Base-by-base conservation (phyloP, 2,888 invertebrate genomes). In the Hipparchia semele region DNA sequence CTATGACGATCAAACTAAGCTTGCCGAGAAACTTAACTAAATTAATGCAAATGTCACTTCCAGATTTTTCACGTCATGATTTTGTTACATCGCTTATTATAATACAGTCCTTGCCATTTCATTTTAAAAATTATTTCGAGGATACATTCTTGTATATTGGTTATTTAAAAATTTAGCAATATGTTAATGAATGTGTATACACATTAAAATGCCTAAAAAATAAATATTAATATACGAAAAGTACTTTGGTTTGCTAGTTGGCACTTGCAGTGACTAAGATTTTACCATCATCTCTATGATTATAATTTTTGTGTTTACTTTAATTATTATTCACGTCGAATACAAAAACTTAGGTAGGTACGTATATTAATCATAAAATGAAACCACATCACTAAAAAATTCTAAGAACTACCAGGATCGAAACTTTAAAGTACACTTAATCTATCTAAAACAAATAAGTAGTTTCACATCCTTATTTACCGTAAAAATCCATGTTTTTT, bases 401-500 rank as follows among this genome's bases (percentile, higher is more conserved):
- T 53, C 69, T 61, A 61, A 51, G 51, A 69, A 39, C 53, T n/a
- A 53, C 69, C n/a, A 58, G 49, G 9, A 69, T 61, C 61, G 60
- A 23, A 60, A 69, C 61, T 53, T 13, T 51, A 68, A 60, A 51
- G 39, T 61, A 69, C 69, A 61, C 69, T 69, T 69, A 61, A 58
- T 69, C 60, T 69, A 61, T 61, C 49, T 4, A 60, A 61, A 61
- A 53, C 69, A 69, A 69, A 69, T 61, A 65, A 33, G 54, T 61
- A 76, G 67, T 61, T 62, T 68, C 54, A 74, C 72, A 74, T 74
- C 72, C 72, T 76, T 70, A 69, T 72, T 72, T 61, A 33, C 56
- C 62, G 59, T 69, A 33, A 66, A 53, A 73, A 33, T 59, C n/a
- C 51, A 53, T 72, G 58, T 72, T 72, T 68, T 67, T 60, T 49